Evolutionary conservation across 2,113 vertebrate species (phyloP), one percentile per base, ranked within the genome.

Genomic region (Lagenorhynchus albirostris): DNA sequence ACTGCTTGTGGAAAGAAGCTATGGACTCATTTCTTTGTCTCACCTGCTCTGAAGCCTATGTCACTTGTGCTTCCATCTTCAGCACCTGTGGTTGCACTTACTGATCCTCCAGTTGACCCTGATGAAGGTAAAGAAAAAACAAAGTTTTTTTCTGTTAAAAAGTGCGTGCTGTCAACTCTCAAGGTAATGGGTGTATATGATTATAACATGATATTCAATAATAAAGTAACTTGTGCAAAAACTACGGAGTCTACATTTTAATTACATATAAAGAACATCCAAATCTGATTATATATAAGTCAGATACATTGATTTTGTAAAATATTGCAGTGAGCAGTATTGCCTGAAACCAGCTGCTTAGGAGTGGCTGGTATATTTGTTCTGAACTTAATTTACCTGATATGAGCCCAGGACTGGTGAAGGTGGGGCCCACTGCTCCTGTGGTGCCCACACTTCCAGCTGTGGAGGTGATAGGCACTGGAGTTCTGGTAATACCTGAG

Each of bases 131-230:
- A 36, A 91, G 29, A 25, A 21, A 36, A 76, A 44, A 18, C 9
- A 62, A 89, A 82, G 4, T 6, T 53, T 53, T 53, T 53, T 53
- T 3, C 7, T 77, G 15, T 0, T 1, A n/a, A 77, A 53, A 41
- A 18, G 5, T 44, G 0, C 20, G 21, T 0, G 1, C 13, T 25
- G 2, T 15, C 2, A 53, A 6, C 9, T 13, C 8, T 20, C 62
- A 47, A 55, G 25, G 7, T 53, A 21, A 6, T 8, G 9, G 44
- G 26, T 8, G 0, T 5, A 29, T 36, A 20, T 17, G 31, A 84
- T 8, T 67, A 2, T 4, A 50, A n/a, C 9, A 12, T 14, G 14
- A 58, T 38, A 29, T 5, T 23, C 0, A 74, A n/a, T n/a, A 50
- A 77, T 36, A 70, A 53, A 53, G 6, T 11, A 80, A 76, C 47